Percentiles rank a stretch among this genome's conserved stretches.
phyloP scores from a whole-genome alignment of 1,140 invertebrate species.

The Brachionus asplanchnoidis region DNA sequence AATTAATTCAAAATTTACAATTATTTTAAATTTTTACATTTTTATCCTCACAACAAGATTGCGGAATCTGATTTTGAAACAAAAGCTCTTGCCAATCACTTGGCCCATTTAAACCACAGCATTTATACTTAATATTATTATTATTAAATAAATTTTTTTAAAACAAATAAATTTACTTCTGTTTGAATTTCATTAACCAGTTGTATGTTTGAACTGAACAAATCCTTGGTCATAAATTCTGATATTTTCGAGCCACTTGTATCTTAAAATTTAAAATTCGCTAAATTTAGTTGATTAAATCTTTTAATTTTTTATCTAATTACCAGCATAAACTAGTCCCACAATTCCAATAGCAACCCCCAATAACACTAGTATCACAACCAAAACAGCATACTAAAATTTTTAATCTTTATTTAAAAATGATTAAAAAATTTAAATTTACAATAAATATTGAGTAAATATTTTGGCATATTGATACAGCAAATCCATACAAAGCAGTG shows the following conservation, averaged over 20 bases:
- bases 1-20: neutral
- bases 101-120: neutral
- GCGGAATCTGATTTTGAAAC: neutral
- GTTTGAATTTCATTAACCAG: neutral
- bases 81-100: neutral
- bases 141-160: neutral
- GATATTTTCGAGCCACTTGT: neutral
- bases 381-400: neutral
- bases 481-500: neutral
- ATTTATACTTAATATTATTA: conserved; percentile 4
- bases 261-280: neutral
- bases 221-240: neutral
- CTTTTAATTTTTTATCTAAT: neutral
- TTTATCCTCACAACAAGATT: neutral
- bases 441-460: neutral
- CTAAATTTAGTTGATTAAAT: neutral
- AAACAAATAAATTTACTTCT: neutral
- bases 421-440: neutral
- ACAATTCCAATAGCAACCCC: neutral
- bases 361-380: neutral
- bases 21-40: neutral
- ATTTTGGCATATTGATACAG: neutral
- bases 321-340: neutral
- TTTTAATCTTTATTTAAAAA: neutral
- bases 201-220: neutral